Conservation (phyloP, 1,140 invertebrate species). For the Drosophila miranda region DNA sequence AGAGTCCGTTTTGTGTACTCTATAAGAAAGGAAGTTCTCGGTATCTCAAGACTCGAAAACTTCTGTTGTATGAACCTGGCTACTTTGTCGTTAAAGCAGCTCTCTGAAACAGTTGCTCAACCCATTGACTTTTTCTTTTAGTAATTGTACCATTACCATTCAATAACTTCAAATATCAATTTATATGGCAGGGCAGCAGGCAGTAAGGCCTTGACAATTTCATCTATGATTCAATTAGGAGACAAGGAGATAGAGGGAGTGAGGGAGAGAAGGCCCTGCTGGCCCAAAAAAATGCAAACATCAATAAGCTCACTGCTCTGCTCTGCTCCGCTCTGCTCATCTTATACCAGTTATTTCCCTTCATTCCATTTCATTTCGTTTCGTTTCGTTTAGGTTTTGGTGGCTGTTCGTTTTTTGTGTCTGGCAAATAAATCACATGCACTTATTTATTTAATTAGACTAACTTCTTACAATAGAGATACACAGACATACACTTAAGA, state of each 20-base stretch:
- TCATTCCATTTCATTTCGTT: constrained; percentile 8
- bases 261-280: not conserved
- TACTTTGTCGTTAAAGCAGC: too few species aligned
- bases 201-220: constrained; percentile 37
- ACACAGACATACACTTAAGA: constrained; percentile 56
- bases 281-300: constrained; percentile 44
- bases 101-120: too few species aligned
- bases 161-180: not conserved
- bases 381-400: constrained; percentile 1
- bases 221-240: constrained; percentile 52
- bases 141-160: too few species aligned
- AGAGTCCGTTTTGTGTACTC: too few species aligned
- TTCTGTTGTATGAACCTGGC: too few species aligned
- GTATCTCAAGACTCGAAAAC: too few species aligned
- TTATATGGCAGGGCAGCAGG: constrained; percentile 17
- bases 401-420: constrained; percentile 23
- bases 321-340: constrained; percentile 2
- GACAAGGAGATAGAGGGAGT: constrained; percentile 27
- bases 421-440: constrained; percentile 78
- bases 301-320: constrained; percentile 32
- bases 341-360: constrained; percentile 44
- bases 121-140: too few species aligned
- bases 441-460: constrained; percentile 81
- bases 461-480: constrained; percentile 78
- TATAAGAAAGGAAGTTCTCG: too few species aligned